Evolutionary conservation across 2,113 vertebrate genomes (phyloP), one percentile per base, ranked within the genome.

Genomic region (Crypturellus undulatus): DNA sequence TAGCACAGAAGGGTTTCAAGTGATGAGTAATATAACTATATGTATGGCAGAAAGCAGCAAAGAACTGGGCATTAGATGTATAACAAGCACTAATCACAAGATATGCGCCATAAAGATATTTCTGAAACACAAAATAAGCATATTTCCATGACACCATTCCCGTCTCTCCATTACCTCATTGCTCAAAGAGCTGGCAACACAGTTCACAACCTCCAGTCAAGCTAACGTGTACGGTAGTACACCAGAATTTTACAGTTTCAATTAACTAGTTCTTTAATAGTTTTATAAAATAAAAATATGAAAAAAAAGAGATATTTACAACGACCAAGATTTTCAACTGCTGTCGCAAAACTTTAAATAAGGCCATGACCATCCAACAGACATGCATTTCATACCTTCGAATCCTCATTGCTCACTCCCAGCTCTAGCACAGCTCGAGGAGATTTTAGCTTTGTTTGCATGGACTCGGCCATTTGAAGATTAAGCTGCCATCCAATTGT

Each of bases 401-500:
- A 98, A 78, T 99, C 98, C 95, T 99, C 99, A 64, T 92, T 96
- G 94, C 84, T 97, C 79, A 99, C 96, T 49, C 98, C 99, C 42
- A 99, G 97, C 80, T 99, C 99, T 63, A 99, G 96, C 40, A 99
- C 94, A 6, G 99, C 99, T 79, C 95, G 98, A 82, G 99, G 99
- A 94, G 98, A 98, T 96, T 99, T 99, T 69, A 99, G 97, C 89
- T 98, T 99, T 12, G 98, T 98, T 94, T 98, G 98, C 52, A 97
- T 97, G 47, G 99, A 99, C 76, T 99, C 98, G 64, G 98, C 98
- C 99, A 99, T 99, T 97, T 99, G 98, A 96, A 99, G 98, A 96
- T 98, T 99, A 93, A 99, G 98, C 97, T 99, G 98, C 99, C 99
- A 99, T 89, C 98, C 98, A 26, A 99, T 97, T 9, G 97, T 98